Conservation (phyloP, 2,888 invertebrate genomes). For the Diarsia rubi region DNA sequence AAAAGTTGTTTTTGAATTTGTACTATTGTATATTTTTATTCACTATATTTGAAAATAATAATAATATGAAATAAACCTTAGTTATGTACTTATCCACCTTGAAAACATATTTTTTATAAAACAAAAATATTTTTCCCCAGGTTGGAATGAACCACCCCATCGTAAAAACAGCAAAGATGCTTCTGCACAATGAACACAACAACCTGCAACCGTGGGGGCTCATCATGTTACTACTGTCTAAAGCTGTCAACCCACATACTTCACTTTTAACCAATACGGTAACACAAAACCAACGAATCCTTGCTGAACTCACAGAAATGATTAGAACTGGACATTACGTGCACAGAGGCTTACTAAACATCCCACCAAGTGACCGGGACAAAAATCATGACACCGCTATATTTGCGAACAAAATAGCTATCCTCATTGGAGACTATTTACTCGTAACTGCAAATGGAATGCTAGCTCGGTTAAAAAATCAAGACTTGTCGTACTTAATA, state of each 20-base stretch:
- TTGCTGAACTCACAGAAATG: conserved; percentile 95
- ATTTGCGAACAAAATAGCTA: conserved; percentile 97
- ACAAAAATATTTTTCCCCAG: conserved; percentile 64
- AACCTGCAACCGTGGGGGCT: conserved; percentile 97
- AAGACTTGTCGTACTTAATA: conserved; percentile 95
- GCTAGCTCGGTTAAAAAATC: conserved; percentile 93
- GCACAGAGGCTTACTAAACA: conserved; percentile 92
- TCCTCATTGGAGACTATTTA: conserved; percentile 96
- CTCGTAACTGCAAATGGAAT: conserved; percentile 95
- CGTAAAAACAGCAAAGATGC: conserved; percentile 95
- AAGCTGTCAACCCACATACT: conserved; percentile 92
- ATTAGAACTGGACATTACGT: conserved; percentile 96
- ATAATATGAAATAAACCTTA: too few relatives aligned
- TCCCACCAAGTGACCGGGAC: conserved; percentile 86
- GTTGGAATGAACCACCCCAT: conserved; percentile 97
- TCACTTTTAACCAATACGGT: conserved; percentile 90
- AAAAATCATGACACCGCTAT: conserved; percentile 93
- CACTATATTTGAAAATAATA: too few relatives aligned
- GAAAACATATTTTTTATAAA: neutral
- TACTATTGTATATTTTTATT: neutral
- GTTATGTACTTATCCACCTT: neutral
- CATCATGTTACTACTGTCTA: conserved; percentile 95
- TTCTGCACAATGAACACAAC: conserved; percentile 95
- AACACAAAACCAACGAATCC: conserved; percentile 88
- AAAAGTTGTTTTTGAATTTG: neutral